These are phyloP conservation scores for Physella acuta DNA, from an alignment of 1,140 invertebrate genomes.

Conservation along the genomic window DNA sequence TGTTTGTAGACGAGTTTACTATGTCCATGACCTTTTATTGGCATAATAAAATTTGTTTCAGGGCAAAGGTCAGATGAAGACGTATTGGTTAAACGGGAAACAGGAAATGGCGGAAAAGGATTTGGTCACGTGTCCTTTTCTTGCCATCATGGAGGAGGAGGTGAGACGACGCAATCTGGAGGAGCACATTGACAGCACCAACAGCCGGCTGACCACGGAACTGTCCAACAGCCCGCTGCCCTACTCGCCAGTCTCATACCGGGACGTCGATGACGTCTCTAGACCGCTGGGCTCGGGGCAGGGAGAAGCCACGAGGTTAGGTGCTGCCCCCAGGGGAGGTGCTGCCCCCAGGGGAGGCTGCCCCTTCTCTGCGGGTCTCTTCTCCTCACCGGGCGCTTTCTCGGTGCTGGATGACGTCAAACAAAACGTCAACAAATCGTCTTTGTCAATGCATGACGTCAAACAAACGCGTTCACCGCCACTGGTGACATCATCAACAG, in stretches of 20 bases:
- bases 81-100: slow-evolving; percentile 67
- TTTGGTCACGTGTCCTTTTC: slow-evolving; percentile 37
- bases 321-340: background rate
- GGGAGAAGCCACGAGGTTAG: background rate
- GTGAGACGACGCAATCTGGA: slow-evolving; percentile 26
- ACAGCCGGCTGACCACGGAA: background rate
- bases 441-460: too few relatives aligned
- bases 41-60: slow-evolving; percentile 29
- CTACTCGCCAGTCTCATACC: slow-evolving; percentile 51
- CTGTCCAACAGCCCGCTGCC: slow-evolving; percentile 22
- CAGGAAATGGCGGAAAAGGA: slow-evolving; percentile 21
- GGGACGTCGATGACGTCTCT: slow-evolving; percentile 36
- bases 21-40: too few relatives aligned
- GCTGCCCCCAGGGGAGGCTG: too few relatives aligned
- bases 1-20: too few relatives aligned
- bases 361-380: slow-evolving; percentile 6
- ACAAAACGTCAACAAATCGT: too few relatives aligned
- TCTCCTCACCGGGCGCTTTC: too few relatives aligned
- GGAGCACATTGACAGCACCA: slow-evolving; percentile 1
- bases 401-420: too few relatives aligned
- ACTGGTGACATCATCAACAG: too few relatives aligned
- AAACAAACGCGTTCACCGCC: too few relatives aligned
- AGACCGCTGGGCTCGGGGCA: background rate
- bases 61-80: slow-evolving; percentile 82
- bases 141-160: slow-evolving; percentile 38